Evolutionary conservation across 2,113 vertebrate species (phyloP), one percentile per base, ranked within the genome.

Genomic region (Daubentonia madagascariensis): DNA sequence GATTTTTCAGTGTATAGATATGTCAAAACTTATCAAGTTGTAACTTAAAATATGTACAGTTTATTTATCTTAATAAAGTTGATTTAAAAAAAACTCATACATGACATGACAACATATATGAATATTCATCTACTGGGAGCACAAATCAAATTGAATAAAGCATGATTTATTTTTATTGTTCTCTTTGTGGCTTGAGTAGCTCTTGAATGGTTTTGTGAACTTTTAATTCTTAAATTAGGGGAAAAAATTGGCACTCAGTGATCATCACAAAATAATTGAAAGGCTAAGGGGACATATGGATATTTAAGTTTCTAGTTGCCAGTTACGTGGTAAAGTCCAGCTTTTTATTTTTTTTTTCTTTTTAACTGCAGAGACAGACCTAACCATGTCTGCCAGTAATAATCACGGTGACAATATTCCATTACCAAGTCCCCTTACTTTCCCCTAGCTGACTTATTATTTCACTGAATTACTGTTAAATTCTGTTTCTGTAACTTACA

Each of bases 391-490:
- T 92, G 93, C 63, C 86, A 67, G 28, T 50, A 91, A 89, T 91
- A 97, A 96, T 94, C 37, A 94, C 45, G 97, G 20, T 93, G n/a
- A 94, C 32, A 94, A 94, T 68, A 91, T 25, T 92, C 86, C 85
- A 95, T 98, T 96, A 84, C 12, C 6, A 61, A 50, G 45, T 96
- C 57, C 17, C 35, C 52, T 96, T 89, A 80, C 79, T 97, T 89
- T 86, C 37, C 70, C 79, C 89, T 52, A 59, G 95, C 78, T 95
- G 87, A 95, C 92, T 98, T 98, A 96, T 97, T 97, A 97, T 98
- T 97, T 92, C 65, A 28, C 23, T 35, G 73, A 98, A 88, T 80
- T 68, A 54, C 73, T 93, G n/a, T 80, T 97, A 91, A 97, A 97
- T 98, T 98, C 50, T 59, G 14, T 96, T 96, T 98, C 91, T 96